Percentiles rank a stretch among this genome's conserved stretches.
Conservation (phyloP, 2,888 invertebrate species). For the Erpobdella octoculata region DNA sequence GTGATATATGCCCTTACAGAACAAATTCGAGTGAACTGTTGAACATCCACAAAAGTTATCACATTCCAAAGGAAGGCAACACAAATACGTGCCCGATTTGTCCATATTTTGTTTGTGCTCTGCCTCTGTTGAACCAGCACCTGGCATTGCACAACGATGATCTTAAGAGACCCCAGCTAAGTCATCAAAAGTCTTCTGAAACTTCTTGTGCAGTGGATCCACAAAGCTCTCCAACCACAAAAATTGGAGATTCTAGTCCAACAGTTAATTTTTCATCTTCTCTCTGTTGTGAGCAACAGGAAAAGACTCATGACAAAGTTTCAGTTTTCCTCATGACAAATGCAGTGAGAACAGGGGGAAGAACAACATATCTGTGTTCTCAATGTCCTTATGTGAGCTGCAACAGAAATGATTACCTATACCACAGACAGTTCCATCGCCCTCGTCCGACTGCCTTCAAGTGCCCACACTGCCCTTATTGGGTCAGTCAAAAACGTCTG, state of each 20-base stretch:
- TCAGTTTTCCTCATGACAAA: neutral
- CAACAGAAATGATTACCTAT: constrained; percentile 75
- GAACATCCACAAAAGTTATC: constrained; percentile 60
- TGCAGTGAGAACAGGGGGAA: constrained; percentile 3
- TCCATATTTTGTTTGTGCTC: constrained; percentile 64
- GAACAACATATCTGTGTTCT: constrained; percentile 61
- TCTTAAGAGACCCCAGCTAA: neutral
- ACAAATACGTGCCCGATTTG: constrained; percentile 73
- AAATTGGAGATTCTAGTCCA: neutral
- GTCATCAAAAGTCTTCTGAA: neutral
- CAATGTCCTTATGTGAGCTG: constrained; percentile 78
- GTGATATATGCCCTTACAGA: constrained; percentile 60
- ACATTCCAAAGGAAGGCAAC: constrained; percentile 62
- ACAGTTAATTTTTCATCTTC: neutral
- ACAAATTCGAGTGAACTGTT: constrained; percentile 44
- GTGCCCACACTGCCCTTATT: constrained; percentile 73
- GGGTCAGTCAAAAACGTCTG: constrained; percentile 69
- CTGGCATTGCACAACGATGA: constrained; percentile 57
- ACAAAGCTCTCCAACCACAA: too few relatives aligned
- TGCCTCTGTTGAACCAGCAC: constrained; percentile 60
- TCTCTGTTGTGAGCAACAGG: neutral
- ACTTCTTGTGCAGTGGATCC: neutral
- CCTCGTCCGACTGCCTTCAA: constrained; percentile 65
- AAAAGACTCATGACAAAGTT: neutral
- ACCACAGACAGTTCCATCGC: constrained; percentile 77